Percentiles rank a stretch among this genome's conserved stretches.
Evolutionary conservation across 2,113 vertebrate species (phyloP).

Genomic region (Cebus imitator): DNA sequence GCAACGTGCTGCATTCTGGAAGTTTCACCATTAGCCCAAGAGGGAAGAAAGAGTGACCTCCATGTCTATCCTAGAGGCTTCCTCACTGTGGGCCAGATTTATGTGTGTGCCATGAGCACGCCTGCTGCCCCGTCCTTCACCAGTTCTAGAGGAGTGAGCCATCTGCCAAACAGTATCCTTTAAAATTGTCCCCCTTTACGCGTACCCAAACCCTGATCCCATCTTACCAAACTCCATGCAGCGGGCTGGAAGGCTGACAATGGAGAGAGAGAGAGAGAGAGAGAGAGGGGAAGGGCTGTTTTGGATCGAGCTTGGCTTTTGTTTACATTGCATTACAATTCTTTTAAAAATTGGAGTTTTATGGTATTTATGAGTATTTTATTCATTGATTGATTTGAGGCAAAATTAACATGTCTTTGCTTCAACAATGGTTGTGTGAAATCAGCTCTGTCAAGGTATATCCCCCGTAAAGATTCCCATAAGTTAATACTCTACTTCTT

Average conservation of each 20-base stretch:
- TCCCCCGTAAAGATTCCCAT: rapidly evolving
- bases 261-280: too few relatives aligned
- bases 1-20: neutral
- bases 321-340: neutral
- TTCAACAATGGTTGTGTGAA: neutral
- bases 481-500: neutral
- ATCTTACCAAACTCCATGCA: too few relatives aligned
- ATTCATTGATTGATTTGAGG: neutral
- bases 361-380: neutral
- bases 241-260: too few relatives aligned
- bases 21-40: neutral
- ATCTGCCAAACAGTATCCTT: neutral
- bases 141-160: neutral
- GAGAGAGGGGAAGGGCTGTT: too few relatives aligned
- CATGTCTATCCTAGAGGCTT: neutral
- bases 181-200: neutral
- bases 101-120: rapidly evolving
- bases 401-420: neutral
- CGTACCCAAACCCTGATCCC: neutral
- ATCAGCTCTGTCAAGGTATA: rapidly evolving
- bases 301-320: neutral
- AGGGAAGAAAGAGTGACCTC: neutral
- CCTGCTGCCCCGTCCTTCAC: rapidly evolving
- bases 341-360: neutral
- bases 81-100: neutral